Base-by-base conservation (phyloP, 2,888 invertebrate genomes). In the Leucophora obtusa region DNA sequence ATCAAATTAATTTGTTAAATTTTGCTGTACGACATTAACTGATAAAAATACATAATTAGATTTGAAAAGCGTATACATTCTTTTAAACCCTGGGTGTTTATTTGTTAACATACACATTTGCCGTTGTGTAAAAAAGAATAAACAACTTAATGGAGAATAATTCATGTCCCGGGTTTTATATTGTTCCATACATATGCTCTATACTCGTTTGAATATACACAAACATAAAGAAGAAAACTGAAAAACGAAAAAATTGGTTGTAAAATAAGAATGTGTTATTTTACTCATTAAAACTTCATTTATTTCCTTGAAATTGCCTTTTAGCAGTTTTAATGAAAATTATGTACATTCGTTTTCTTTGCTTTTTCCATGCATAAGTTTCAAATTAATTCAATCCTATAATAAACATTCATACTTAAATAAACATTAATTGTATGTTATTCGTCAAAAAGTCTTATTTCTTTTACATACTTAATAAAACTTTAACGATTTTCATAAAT, bases 141-240 rank as follows among this genome's bases (percentile, higher is more conserved):
- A 75, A 74, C 79, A 75, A 75, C 71, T 75, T 79, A 79, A 79
- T 79, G 79, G 75, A 66, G 62, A 66, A 79, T 79, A 79, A 79
- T 76, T 76, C 72, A 79, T 68, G 75, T 71, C 68, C 75, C 66
- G 51, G 38, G 54, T 65, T 65, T 24, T 47, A 35, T 35, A 77
- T 59, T 43, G 28, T 53, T 38, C 8, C 14, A 33, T 17, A 17
- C 56, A 8, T 66, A 43, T 28, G 17, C 33, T 28, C 11, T 63
- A 7, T 50, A 17, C 58, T 70, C 18, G 7, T 58, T 70, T 70
- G 50, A 50, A 28, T 51, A 28, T 51, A 3, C 3, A 38, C 18
- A n/a, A 33, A 73, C 62, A 69, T 50, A 35, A 14, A 63, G 35
- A 65, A 18, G 33, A 56, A 74, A 50, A 51, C 66, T 15, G 51